Conservation (phyloP, 2,797 vertebrate species). For the Cryptoblepharus egeriae region DNA sequence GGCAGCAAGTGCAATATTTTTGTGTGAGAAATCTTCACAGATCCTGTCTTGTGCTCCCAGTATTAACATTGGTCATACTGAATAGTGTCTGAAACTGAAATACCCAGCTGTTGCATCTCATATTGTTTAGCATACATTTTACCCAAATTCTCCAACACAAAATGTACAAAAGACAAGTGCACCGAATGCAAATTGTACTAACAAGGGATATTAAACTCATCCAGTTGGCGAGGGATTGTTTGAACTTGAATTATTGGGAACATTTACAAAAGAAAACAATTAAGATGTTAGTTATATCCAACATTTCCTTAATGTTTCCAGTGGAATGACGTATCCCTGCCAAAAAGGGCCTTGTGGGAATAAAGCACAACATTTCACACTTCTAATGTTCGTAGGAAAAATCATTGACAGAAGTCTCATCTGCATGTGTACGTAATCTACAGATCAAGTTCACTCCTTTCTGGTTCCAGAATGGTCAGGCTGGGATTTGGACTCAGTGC, state of each 20-base stretch:
- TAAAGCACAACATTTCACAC: conserved; percentile 36
- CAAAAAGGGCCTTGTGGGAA: conserved; percentile 38
- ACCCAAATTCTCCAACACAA: not conserved
- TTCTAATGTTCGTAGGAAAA: conserved; percentile 57
- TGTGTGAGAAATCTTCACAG: not conserved
- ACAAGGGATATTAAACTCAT: not conserved
- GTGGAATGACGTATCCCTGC: conserved; percentile 43
- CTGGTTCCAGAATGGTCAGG: too few species aligned
- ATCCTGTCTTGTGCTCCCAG: conserved; percentile 14
- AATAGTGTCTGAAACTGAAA: conserved; percentile 8
- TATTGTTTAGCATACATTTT: not conserved
- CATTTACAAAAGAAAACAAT: conserved; percentile 47
- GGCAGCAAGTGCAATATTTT: not conserved
- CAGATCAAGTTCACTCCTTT: conserved; percentile 3
- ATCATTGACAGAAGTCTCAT: conserved; percentile 41
- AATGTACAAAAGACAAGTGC: not conserved
- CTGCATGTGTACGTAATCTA: conserved; percentile 50
- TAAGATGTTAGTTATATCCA: conserved; percentile 57
- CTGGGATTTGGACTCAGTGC: too few species aligned
- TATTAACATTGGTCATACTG: not conserved
- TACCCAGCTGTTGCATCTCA: conserved; percentile 14
- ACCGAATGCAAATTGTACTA: not conserved
- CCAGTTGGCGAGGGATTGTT: conserved; percentile 23
- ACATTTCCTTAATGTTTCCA: conserved; percentile 39
- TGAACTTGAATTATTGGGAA: conserved; percentile 50